phyloP scores from a whole-genome alignment of 2,888 invertebrate genomes.

The Aplocera efformata region DNA sequence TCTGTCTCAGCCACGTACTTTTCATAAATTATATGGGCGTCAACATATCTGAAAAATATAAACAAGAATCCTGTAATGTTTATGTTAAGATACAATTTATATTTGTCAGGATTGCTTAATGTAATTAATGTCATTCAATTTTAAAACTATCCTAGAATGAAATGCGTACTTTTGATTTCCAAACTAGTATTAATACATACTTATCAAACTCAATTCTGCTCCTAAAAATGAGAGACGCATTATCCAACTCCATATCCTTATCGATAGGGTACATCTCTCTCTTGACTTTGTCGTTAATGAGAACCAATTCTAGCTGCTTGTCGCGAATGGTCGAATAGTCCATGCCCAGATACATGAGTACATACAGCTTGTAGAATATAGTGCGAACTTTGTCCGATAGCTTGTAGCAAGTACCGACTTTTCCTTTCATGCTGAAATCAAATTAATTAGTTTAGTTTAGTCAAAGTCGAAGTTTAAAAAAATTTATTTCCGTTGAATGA shows the following conservation, averaged over 20 bases:
- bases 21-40: constrained; percentile 52
- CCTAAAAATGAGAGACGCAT: constrained; percentile 61
- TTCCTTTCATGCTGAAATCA: constrained; percentile 52
- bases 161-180: no score
- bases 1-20: constrained; percentile 42
- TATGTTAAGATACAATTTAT: no score
- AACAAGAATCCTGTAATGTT: no score
- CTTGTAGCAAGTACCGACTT: constrained; percentile 58
- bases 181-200: no score
- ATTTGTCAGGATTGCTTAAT: not conserved
- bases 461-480: no score
- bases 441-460: not conserved
- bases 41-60: constrained; percentile 51
- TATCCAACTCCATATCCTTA: constrained; percentile 49
- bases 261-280: constrained; percentile 61
- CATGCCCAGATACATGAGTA: constrained; percentile 69
- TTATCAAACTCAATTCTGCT: constrained; percentile 57
- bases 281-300: constrained; percentile 54
- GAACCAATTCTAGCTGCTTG: constrained; percentile 55
- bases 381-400: constrained; percentile 48
- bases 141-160: no score
- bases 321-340: constrained; percentile 58
- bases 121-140: no score
- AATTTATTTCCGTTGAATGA: no score
- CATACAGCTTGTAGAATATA: constrained; percentile 55